Evolutionary conservation across 1,140 invertebrate genomes (phyloP), one percentile per base, ranked within the genome.

Genomic region (Aphelinus certus): DNA sequence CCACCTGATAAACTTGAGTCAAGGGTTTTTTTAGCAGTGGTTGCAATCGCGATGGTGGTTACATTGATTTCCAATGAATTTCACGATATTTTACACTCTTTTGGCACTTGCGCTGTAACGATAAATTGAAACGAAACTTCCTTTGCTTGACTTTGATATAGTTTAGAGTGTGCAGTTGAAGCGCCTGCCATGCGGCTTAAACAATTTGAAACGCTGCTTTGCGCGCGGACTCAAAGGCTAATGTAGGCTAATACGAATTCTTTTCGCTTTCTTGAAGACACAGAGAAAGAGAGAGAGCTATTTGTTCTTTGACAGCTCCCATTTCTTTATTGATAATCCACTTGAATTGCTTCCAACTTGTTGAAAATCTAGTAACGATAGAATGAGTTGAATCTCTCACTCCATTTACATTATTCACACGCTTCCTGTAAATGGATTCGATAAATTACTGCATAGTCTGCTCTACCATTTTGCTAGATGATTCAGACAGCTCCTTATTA

Each of bases 1-100:
- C 66, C 53, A 67, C 51, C 51, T 48, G 62, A 70, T 64, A 70
- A 86, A 87, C 85, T 87, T 87, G 85, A 87, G 86, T 87, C 84
- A 87, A 87, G 85, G 85, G 85, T 85, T 84, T 73, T 85, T 86
- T 26, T 26, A 26, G 26, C 26, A 26, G 26, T 26, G 26, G 26
- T 26, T 26, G 26, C 26, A 26, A 26, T 26, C 26, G 26, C 26
- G 26, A 26, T 26, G 46, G 65, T n/a, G 49, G 56, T 60, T 67
- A 57, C 55, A 74, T 74, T 74, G 55, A 68, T 74, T 67, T 65
- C 60, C 56, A 74, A 74, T 68, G 72, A 43, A 53, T 68, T 68
- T 58, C n/a, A 7, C 49, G 53, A 73, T 58, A 26, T 60, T 56
- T 48, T 61, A 43, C 42, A 7, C 26, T 60, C n/a, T 26, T 26